phyloP scores from a whole-genome alignment of 2,888 invertebrate genomes.

The Ormyrus labotus region DNA sequence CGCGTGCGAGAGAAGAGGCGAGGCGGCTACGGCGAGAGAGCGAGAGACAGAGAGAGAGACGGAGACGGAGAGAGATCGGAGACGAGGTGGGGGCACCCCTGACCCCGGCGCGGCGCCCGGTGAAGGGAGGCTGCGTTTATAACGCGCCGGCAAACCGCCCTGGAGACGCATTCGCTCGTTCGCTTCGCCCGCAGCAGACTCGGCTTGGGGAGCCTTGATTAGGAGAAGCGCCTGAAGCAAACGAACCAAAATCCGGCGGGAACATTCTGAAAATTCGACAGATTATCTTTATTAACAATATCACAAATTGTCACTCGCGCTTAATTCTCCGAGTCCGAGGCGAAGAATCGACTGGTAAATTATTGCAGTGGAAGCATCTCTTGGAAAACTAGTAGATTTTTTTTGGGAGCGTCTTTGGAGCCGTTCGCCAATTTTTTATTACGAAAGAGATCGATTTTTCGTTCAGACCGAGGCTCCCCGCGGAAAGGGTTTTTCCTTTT shows the following conservation, averaged over 20 bases:
- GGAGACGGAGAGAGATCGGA: constrained; percentile 3
- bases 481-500: neutral
- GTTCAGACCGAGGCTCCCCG: constrained; percentile 19
- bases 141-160: constrained; percentile 74
- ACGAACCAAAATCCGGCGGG: neutral
- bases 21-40: neutral
- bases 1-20: neutral
- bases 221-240: constrained; percentile 53
- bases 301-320: too few relatives aligned
- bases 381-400: neutral
- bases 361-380: constrained; percentile 10
- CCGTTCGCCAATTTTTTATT: neutral
- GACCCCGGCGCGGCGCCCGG: constrained; percentile 71
- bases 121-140: constrained; percentile 76
- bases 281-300: too few relatives aligned
- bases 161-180: constrained; percentile 75
- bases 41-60: constrained; percentile 60
- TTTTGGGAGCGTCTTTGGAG: neutral
- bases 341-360: constrained; percentile 18
- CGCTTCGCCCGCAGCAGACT: constrained; percentile 72
- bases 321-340: constrained; percentile 16
- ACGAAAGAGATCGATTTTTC: constrained; percentile 29
- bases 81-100: constrained; percentile 74
- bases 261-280: neutral
- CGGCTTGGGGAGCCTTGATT: constrained; percentile 62